These are phyloP conservation scores for Champsocephalus esox DNA, from an alignment of 2,797 vertebrate species.

Conservation along the genomic window DNA sequence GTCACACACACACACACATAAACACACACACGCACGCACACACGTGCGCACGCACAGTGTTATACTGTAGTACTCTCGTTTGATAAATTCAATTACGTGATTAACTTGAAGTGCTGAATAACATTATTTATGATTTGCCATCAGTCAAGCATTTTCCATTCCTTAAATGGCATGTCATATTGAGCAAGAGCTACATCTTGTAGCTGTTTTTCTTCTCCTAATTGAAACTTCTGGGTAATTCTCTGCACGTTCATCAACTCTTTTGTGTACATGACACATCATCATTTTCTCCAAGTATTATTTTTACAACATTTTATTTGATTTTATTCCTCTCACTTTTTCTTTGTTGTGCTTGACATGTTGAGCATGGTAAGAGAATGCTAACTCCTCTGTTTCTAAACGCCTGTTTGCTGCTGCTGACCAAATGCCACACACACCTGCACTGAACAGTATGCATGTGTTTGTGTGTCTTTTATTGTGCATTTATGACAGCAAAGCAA, in stretches of 20 bases:
- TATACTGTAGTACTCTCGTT: conserved; percentile 28
- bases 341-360: too few species aligned
- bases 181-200: not conserved
- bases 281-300: too few species aligned
- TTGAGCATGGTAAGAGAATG: too few species aligned
- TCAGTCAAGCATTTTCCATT: conserved; percentile 6
- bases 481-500: conserved; percentile 61
- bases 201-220: too few species aligned
- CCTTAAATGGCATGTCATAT: conserved; percentile 3
- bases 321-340: too few species aligned
- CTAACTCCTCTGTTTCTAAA: too few species aligned
- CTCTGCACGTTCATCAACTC: too few species aligned
- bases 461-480: conserved; percentile 8
- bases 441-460: not conserved
- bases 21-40: not conserved
- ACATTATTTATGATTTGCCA: conserved; percentile 20
- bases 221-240: too few species aligned
- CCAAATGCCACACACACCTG: too few species aligned
- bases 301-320: too few species aligned
- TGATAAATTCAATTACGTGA: conserved; percentile 45
- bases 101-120: conserved; percentile 52
- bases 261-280: too few species aligned
- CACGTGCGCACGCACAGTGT: conserved; percentile 8
- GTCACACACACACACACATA: conserved; percentile 20
- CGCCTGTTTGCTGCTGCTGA: too few species aligned